These are phyloP conservation scores for Thinocorus orbignyianus DNA, from an alignment of 2,113 vertebrate genomes.

Conservation along the genomic window DNA sequence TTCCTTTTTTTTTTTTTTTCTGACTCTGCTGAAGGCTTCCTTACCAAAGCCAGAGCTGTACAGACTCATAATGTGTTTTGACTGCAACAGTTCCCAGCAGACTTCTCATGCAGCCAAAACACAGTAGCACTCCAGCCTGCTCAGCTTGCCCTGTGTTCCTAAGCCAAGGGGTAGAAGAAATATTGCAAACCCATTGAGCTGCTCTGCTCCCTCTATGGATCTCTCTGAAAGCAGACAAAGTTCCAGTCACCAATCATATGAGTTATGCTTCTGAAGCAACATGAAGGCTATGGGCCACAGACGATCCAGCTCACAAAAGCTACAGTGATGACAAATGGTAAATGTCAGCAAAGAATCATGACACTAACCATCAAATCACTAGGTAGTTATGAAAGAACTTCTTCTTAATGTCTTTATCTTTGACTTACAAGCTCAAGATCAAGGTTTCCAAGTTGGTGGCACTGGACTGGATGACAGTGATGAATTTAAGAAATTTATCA, in stretches of 20 bases:
- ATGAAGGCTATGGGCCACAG: neutral
- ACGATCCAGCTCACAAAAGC: neutral
- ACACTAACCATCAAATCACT: neutral
- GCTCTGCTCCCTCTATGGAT: neutral
- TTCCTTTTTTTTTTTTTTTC: neutral
- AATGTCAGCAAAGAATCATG: neutral
- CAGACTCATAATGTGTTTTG: neutral
- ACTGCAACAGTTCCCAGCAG: neutral
- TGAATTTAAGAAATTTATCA: neutral
- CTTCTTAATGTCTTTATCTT: neutral
- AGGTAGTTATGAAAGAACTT: neutral
- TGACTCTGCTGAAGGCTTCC: neutral
- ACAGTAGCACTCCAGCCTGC: neutral
- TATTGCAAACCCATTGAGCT: neutral
- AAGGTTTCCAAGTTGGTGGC: neutral
- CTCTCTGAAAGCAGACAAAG: neutral
- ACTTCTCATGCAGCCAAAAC: neutral
- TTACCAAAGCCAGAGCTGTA: neutral
- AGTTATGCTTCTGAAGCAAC: neutral
- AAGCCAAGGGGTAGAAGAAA: neutral
- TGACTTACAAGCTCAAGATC: neutral
- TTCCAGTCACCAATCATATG: neutral
- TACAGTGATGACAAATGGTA: neutral
- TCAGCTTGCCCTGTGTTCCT: fast-evolving
- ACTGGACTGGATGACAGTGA: neutral